Evolutionary conservation across 2,113 vertebrate genomes (phyloP).

Genomic region (Antennarius striatus): DNA sequence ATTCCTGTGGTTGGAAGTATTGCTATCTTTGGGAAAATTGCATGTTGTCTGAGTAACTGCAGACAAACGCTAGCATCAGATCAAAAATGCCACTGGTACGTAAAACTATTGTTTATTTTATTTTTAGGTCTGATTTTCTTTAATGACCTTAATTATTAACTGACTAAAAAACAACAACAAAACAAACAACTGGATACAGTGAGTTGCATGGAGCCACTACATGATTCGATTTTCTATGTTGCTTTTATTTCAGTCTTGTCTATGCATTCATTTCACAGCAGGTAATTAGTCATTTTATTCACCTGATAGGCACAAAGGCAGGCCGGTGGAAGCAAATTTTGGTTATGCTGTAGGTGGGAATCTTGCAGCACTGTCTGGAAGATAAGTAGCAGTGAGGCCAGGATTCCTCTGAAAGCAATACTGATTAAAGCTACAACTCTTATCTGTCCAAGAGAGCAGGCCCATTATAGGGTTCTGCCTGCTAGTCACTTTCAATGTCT

Average conservation of each 20-base stretch:
- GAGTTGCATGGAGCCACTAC: not conserved
- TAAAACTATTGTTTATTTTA: constrained; percentile 25
- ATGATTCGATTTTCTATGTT: not conserved
- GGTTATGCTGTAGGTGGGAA: constrained; percentile 20
- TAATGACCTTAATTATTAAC: constrained; percentile 24
- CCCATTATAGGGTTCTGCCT: constrained; percentile 30
- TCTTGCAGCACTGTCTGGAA: constrained; percentile 16
- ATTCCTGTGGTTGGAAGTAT: constrained; percentile 12
- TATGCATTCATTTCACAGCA: not conserved
- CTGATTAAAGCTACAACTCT: constrained; percentile 62
- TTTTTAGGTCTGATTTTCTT: constrained; percentile 31
- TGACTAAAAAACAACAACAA: not conserved
- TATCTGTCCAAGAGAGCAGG: constrained; percentile 38
- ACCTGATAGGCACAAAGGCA: constrained; percentile 23
- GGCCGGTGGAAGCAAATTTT: constrained; percentile 47
- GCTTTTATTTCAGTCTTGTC: not conserved
- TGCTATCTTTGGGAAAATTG: constrained; percentile 50
- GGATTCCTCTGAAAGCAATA: constrained; percentile 25
- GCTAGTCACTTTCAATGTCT: constrained; percentile 32
- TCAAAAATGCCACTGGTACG: constrained; percentile 14
- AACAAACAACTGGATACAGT: not conserved
- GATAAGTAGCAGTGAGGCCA: constrained; percentile 38
- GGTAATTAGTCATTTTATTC: constrained; percentile 6
- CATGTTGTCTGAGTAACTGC: constrained; percentile 1
- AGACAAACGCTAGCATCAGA: constrained; percentile 25